Percentiles rank a stretch among this genome's conserved stretches.
Evolutionary conservation across 35 echinoderm and acorn worm species (phyloP).

Genomic region (Nesometra sesokonis): DNA sequence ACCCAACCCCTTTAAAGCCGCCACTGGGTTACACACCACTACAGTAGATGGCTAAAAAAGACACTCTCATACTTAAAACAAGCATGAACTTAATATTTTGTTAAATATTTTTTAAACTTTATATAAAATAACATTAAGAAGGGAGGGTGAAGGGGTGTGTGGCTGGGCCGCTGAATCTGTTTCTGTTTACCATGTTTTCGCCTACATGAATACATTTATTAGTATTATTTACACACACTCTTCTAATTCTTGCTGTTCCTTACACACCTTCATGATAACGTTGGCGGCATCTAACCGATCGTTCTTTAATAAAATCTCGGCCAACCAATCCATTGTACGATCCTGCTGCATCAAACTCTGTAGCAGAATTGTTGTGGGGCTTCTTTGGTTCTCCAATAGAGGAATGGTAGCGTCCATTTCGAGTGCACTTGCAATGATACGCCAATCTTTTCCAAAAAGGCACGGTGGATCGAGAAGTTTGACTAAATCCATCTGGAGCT

Average conservation of each 20-base stretch:
- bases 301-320: constrained; percentile 8
- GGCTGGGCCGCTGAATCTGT: too few species aligned
- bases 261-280: constrained; percentile 26
- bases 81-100: too few species aligned
- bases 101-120: too few species aligned
- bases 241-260: background rate
- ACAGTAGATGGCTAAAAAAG: too few species aligned
- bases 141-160: too few species aligned
- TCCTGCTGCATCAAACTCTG: constrained; percentile 38
- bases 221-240: background rate
- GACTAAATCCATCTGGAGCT: constrained; percentile 15
- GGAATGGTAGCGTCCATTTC: constrained; percentile 44
- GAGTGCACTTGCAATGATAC: constrained; percentile 53
- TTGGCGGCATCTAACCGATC: constrained; percentile 53
- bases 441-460: constrained; percentile 68
- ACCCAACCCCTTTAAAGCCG: too few species aligned
- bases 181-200: too few species aligned
- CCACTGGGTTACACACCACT: too few species aligned
- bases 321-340: constrained; percentile 49
- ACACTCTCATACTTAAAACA: too few species aligned
- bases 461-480: constrained; percentile 40
- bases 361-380: constrained; percentile 36
- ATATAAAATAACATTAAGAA: too few species aligned
- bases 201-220: too few species aligned
- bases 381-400: constrained; percentile 17